phyloP scores from a whole-genome alignment of 2,888 invertebrate genomes.

The Electrophaes corylata region DNA sequence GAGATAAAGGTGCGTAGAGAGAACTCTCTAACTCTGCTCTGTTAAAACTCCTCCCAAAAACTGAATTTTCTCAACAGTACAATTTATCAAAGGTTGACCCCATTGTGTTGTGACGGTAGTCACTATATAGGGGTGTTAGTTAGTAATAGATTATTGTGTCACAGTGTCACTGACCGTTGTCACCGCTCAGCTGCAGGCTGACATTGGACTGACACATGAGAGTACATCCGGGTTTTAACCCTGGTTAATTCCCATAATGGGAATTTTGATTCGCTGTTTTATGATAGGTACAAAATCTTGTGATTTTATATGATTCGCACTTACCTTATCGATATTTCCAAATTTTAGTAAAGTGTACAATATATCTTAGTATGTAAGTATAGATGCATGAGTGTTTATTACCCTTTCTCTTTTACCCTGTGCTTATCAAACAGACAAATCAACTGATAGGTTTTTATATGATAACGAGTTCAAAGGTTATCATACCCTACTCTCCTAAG shows the following conservation, averaged over 20 bases:
- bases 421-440: too few relatives aligned
- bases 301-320: too few relatives aligned
- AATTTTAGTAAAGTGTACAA: too few relatives aligned
- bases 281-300: not conserved
- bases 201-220: not conserved
- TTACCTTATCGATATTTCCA: too few relatives aligned
- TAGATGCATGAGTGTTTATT: too few relatives aligned
- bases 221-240: not conserved
- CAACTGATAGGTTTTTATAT: too few relatives aligned
- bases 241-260: not conserved
- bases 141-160: conserved; percentile 20
- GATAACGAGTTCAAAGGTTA: too few relatives aligned
- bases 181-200: conserved; percentile 18
- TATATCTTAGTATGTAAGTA: too few relatives aligned
- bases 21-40: too few relatives aligned
- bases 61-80: not conserved
- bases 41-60: not conserved
- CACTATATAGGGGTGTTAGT: conserved; percentile 1
- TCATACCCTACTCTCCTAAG: not conserved
- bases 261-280: not conserved
- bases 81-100: too few relatives aligned
- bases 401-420: too few relatives aligned
- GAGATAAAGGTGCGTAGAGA: too few relatives aligned
- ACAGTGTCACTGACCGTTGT: conserved; percentile 19
- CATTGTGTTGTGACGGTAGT: not conserved